Base-by-base conservation (phyloP, 2,113 vertebrate genomes). In the Mormyrus iriodes region DNA sequence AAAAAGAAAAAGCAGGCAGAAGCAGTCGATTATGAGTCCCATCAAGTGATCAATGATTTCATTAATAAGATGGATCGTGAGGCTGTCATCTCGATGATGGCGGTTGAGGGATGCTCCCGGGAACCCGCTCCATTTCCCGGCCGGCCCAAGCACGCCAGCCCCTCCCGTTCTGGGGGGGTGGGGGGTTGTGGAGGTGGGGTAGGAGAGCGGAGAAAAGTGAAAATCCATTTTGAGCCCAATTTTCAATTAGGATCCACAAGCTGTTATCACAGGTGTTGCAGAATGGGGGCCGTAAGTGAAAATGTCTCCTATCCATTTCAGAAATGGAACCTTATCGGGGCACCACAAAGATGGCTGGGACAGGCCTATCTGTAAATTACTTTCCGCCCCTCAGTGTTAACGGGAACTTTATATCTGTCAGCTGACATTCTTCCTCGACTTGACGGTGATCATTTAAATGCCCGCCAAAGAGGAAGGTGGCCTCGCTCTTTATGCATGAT, bases 221-320 rank as follows among this genome's bases (percentile, higher is more conserved):
- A 99, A 99, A 99, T 99, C 98, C 98, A 99, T 99, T 99, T 98
- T 99, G 97, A 98, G 98, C 98, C 98, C 98, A 98, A 99, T 99
- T 96, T 99, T 99, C 98, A 99, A 99, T 99, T 99, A 99, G 98
- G 97, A 97, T 98, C 97, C 97, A 97, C 97, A 97, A 98, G 98
- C 98, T 99, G 98, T 99, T 99, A 99, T 99, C 98, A 98, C 98
- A 99, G 98, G 97, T 99, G 98, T 98, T 96, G 96, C 98, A 98
- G 98, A 98, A 99, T 98, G 94, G 97, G 96, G 96, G 95, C 96
- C 96, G 94, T 97, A 97, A 99, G 97, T 97, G 97, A 97, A 99
- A 98, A 98, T 98, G 98, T 98, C 98, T 97, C 97, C 97, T 98
- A 98, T 98, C 98, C 97, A 97, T 98, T 95, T 98, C 97, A 98